Base-by-base conservation (phyloP, 1,140 invertebrate genomes). In the Nixonia krombeini region DNA sequence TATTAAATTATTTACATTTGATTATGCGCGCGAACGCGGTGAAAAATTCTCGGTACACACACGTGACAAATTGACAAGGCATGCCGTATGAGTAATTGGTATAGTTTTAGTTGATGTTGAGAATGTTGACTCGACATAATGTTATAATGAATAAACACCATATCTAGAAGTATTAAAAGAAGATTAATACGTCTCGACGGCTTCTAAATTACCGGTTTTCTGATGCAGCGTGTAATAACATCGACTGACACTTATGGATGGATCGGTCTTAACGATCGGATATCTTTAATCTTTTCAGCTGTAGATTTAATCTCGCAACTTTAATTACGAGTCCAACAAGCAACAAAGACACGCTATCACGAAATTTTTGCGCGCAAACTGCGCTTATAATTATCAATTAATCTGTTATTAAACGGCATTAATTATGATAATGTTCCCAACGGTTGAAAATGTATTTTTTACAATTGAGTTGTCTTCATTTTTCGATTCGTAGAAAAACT, bases 151-250 rank as follows among this genome's bases (percentile, higher is more conserved):
- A 47, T 47, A 47, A 47, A 47, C 44, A 47, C 41, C 18, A 40
- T 56, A 44, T 46, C 40, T 56, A 29, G 25, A 37, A 50, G 47
- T 40, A 50, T 38, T 50, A 40, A 50, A 50, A 17, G 41, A 45
- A 26, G 52, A 56, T 56, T 56, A 56, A 56, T 28, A 45, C 33
- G 52, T 56, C 52, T 47, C 44, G 44, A 47, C 26, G 21, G 44
- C 42, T 44, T 55, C 41, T 45, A 55, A 53, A 53, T 53, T 53
- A 44, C 51, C 33, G 51, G 51, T 55, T 55, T 55, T 55, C 38
- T 55, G 51, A 55, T 45, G 33, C 41, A 56, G 52, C 42, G 18
- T 35, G 52, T 45, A 45, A 56, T 56, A 46, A 28, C 42, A 28
- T 16, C 42, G 40, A 42, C 51, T 44, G 42, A 55, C 41, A 35